Evolutionary conservation across 2,888 invertebrate species (phyloP), one percentile per base, ranked within the genome.

Genomic region (Epirrhoe tristata): DNA sequence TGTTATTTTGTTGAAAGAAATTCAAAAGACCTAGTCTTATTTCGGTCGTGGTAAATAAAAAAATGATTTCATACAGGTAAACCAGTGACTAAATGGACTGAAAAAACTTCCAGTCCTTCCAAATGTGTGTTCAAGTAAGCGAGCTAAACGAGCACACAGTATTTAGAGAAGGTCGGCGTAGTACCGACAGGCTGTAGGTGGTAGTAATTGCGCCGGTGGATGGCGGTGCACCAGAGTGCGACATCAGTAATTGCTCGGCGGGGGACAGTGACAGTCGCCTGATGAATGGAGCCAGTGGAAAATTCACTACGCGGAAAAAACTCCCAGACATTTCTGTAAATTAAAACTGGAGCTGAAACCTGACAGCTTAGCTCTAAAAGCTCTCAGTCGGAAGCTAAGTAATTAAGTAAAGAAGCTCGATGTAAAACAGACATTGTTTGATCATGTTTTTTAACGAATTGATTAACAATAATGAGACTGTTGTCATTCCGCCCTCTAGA

Each of bases 201-300:
- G 81, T 78, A 78, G 85, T 86, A 87, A 85, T 88, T 87, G 87
- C 81, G 80, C 77, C 79, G 78, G 81, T 80, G 85, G 87, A 88
- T 80, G 81, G 80, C 79, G 79, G 83, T 80, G 86, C 88, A 89
- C 80, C 81, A 80, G 84, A 85, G 84, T 90, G 89, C 83, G 84
- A 90, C 89, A 89, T 89, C 89, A 87, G 88, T 91, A 91, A 91
- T 91, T 91, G 90, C 87, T 86, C 83, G 83, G 81, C 83, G 81
- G 81, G 83, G 84, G 83, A 84, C 86, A 86, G 82, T 84, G 89
- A 86, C 89, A 86, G 82, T 82, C 79, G 84, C 82, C 88, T 90
- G 90, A 90, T 91, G 89, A 90, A 91, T 90, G 88, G 89, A 85
- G 75, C 83, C 79, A 77, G 81, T 77, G 79, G 85, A 85, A 86